These are phyloP conservation scores for Sinodicranocentrus sp. DNA, from an alignment of 2,888 invertebrate genomes.

Conservation along the genomic window DNA sequence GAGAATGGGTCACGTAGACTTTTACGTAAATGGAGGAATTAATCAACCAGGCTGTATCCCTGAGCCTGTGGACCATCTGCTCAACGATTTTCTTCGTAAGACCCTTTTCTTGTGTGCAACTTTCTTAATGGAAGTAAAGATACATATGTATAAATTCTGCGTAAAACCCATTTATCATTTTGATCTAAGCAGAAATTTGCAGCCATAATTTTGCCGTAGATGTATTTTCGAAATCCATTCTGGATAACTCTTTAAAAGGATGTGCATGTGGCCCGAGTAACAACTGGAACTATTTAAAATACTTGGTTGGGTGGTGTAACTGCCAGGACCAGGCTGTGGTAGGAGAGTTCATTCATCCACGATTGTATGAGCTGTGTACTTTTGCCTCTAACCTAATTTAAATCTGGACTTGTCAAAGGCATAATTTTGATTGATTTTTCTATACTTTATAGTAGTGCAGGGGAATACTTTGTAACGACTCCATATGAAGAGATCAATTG, in stretches of 20 bases:
- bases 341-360: conserved; percentile 43
- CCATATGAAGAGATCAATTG: conserved; percentile 49
- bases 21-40: conserved; percentile 34
- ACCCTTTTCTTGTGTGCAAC: no score
- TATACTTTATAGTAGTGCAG: conserved; percentile 22
- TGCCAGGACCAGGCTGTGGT: conserved; percentile 48
- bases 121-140: no score
- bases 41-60: conserved; percentile 47
- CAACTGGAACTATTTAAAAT: conserved; percentile 52
- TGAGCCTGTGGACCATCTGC: conserved; percentile 31
- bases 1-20: conserved; percentile 40
- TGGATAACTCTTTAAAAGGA: conserved; percentile 45
- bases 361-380: no score
- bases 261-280: conserved; percentile 36
- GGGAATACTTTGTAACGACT: conserved; percentile 44
- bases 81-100: conserved; percentile 42
- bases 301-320: conserved; percentile 49
- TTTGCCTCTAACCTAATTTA: not conserved
- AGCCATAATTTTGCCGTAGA: conserved; percentile 54
- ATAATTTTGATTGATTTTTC: not conserved
- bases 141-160: no score
- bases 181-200: conserved; percentile 37
- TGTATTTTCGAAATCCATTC: conserved; percentile 33
- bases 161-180: not conserved
- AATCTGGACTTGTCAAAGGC: not conserved